These are phyloP conservation scores for Andricus quercusramuli DNA, from an alignment of 2,888 invertebrate species.

Conservation along the genomic window DNA sequence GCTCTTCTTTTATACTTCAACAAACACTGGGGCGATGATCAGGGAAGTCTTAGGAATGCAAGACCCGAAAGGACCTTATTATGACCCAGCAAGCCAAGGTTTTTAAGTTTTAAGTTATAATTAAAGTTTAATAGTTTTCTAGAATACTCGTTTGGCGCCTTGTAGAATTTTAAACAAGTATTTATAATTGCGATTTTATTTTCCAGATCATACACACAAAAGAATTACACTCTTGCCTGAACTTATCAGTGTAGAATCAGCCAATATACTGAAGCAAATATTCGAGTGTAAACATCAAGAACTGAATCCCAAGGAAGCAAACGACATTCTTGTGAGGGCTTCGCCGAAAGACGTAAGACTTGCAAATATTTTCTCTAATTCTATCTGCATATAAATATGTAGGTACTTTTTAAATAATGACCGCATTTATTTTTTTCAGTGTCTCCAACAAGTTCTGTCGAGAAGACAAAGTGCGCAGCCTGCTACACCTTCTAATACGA, in stretches of 20 bases:
- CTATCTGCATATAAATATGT: neutral
- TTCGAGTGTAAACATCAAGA: slow-evolving; percentile 83
- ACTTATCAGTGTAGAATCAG: slow-evolving; percentile 84
- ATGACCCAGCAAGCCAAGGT: slow-evolving; percentile 80
- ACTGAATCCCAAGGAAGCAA: slow-evolving; percentile 87
- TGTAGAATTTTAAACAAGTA: neutral
- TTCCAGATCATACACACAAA: slow-evolving; percentile 83
- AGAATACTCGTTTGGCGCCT: neutral
- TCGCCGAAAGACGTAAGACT: slow-evolving; percentile 82
- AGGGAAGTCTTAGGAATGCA: slow-evolving; percentile 86
- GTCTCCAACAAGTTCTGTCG: slow-evolving; percentile 24
- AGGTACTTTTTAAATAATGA: neutral
- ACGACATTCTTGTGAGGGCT: slow-evolving; percentile 89
- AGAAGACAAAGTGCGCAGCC: slow-evolving; percentile 6
- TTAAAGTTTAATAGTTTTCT: neutral
- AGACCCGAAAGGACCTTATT: slow-evolving; percentile 79
- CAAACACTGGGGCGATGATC: slow-evolving; percentile 85
- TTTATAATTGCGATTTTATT: neutral
- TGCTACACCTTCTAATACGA: slow-evolving; percentile 52
- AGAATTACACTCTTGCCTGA: slow-evolving; percentile 89
- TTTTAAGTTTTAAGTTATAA: slow-evolving; percentile 47
- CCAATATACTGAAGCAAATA: slow-evolving; percentile 83
- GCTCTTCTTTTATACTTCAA: slow-evolving; percentile 88
- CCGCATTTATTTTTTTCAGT: neutral
- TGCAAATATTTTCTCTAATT: neutral